A percentile compares a stretch with the other conserved stretches of the same genome.
These are phyloP conservation scores for Caranx melampygus DNA, from an alignment of 2,113 vertebrate genomes.

Conservation along the genomic window DNA sequence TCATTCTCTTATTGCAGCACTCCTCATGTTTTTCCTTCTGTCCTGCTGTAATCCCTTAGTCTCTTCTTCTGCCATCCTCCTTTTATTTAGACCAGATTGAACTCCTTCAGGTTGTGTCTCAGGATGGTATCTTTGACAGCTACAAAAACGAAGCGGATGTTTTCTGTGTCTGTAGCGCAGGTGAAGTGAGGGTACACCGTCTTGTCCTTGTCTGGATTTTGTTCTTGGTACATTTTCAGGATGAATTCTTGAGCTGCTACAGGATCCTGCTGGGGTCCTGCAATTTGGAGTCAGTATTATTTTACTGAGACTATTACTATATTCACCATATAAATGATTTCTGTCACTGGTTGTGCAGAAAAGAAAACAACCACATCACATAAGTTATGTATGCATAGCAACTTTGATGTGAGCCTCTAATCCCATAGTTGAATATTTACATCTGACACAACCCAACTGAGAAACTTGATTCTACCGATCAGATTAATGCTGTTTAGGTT, in stretches of 20 bases:
- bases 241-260: slow-evolving; percentile 88
- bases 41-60: too few relatives aligned
- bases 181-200: slow-evolving; percentile 90
- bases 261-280: slow-evolving; percentile 88
- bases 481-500: not conserved
- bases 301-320: not conserved
- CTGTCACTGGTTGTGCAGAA: too few relatives aligned
- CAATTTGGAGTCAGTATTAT: slow-evolving; percentile 3
- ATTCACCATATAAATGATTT: not conserved
- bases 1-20: not conserved
- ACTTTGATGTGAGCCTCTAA: too few relatives aligned
- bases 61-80: not conserved
- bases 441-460: too few relatives aligned
- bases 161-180: slow-evolving; percentile 92
- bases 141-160: slow-evolving; percentile 90
- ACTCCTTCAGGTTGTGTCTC: slow-evolving; percentile 88
- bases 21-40: not conserved
- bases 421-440: too few relatives aligned
- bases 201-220: slow-evolving; percentile 91
- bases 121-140: slow-evolving; percentile 93
- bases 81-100: slow-evolving; percentile 85
- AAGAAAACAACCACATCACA: not conserved
- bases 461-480: too few relatives aligned
- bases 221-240: slow-evolving; percentile 90
- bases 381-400: too few relatives aligned